Percentiles rank a stretch among this genome's conserved stretches.
Conservation (phyloP, 2,113 vertebrate genomes). For the Eulemur macaco region DNA sequence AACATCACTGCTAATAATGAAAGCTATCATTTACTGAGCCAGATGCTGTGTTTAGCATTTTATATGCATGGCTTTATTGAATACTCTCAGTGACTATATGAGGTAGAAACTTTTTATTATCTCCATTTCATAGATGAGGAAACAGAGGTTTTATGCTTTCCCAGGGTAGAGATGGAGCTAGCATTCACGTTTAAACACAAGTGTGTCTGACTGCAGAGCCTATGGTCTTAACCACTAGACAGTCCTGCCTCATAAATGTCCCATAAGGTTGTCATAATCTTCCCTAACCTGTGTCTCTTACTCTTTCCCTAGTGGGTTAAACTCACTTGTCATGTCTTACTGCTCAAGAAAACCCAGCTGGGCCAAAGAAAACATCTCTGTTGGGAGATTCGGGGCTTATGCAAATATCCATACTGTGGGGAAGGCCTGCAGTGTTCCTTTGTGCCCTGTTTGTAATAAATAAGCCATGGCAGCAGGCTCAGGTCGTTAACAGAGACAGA, state of each 20-base stretch:
- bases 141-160: not conserved
- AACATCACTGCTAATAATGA: not conserved
- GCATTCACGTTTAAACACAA: not conserved
- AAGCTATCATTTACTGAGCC: not conserved
- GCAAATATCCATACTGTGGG: not conserved
- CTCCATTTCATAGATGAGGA: not conserved
- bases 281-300: not conserved
- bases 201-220: not conserved
- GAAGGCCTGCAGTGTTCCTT: not conserved
- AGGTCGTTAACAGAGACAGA: slow-evolving; percentile 11
- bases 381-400: slow-evolving; percentile 27
- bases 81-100: not conserved
- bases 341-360: not conserved
- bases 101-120: not conserved
- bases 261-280: not conserved
- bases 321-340: not conserved
- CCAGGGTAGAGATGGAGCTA: not conserved
- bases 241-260: not conserved
- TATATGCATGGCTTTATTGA: not conserved
- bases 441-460: slow-evolving; percentile 36
- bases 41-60: not conserved
- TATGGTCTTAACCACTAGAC: not conserved
- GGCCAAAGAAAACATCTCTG: slow-evolving; percentile 38
- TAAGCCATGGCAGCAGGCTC: not conserved
- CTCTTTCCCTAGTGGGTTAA: not conserved